These are phyloP conservation scores for Nibea albiflora DNA, from an alignment of 2,113 vertebrate species.

Conservation along the genomic window DNA sequence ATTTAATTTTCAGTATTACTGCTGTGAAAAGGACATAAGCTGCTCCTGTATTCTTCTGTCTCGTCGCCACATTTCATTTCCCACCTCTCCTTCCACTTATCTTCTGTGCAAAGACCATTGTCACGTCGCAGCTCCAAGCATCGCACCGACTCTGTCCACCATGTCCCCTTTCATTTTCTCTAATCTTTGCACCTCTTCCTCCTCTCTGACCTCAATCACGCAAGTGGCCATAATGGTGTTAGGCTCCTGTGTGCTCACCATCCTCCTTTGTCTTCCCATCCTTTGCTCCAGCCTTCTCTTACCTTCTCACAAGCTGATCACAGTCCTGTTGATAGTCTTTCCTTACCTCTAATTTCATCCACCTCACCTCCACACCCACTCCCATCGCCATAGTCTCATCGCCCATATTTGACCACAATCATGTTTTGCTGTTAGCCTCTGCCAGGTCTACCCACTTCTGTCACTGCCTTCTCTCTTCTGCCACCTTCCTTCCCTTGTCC, in stretches of 20 bases:
- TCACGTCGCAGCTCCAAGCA: background rate
- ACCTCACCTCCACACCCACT: background rate
- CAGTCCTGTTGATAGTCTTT: conserved; percentile 10
- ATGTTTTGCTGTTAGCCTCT: conserved; percentile 16
- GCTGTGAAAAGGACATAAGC: background rate
- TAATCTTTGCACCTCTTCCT: conserved; percentile 31
- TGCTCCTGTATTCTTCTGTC: background rate
- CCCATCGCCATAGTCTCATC: background rate
- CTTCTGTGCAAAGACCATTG: background rate
- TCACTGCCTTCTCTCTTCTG: conserved; percentile 6
- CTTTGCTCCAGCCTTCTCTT: background rate
- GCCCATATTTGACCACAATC: conserved; percentile 43
- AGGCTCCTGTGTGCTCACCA: conserved; percentile 7
- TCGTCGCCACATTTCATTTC: background rate
- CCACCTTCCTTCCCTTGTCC: conserved; percentile 9
- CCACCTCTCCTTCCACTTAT: background rate
- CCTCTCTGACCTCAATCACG: conserved; percentile 52
- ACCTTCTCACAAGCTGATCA: conserved; percentile 30
- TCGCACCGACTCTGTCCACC: conserved; percentile 1
- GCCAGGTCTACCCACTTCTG: background rate
- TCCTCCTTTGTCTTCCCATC: background rate
- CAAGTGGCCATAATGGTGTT: conserved; percentile 11
- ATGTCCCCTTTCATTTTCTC: conserved; percentile 42
- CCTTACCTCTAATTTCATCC: conserved; percentile 36
- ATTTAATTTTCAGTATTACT: background rate